A percentile compares a stretch with the other conserved stretches of the same genome.
These are phyloP conservation scores for Conopomorpha cramerella DNA, from an alignment of 1,140 invertebrate genomes.

Conservation along the genomic window DNA sequence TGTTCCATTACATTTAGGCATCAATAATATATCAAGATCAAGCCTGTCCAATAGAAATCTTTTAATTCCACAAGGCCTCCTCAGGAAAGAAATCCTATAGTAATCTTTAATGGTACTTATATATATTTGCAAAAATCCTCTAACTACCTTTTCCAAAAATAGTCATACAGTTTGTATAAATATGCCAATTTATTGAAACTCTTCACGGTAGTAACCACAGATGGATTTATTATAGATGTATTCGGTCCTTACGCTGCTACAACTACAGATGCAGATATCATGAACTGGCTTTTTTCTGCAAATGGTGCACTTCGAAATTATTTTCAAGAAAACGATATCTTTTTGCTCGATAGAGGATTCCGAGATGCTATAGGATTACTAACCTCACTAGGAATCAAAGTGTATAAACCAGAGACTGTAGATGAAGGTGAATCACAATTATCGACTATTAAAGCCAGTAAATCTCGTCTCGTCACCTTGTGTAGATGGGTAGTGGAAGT, in stretches of 20 bases:
- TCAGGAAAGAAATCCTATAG: not conserved
- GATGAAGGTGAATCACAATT: slow-evolving; percentile 6
- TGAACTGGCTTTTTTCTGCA: slow-evolving; percentile 2
- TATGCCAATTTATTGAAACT: slow-evolving; percentile 8
- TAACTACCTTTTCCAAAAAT: slow-evolving; percentile 4
- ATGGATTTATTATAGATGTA: slow-evolving; percentile 2
- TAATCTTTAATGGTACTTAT: slow-evolving; percentile 7
- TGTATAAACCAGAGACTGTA: slow-evolving; percentile 1
- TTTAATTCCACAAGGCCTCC: slow-evolving; percentile 4
- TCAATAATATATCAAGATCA: no score
- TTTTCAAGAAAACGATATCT: slow-evolving; percentile 5
- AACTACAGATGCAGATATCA: slow-evolving; percentile 8
- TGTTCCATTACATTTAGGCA: no score
- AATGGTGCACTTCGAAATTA: slow-evolving; percentile 1
- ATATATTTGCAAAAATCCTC: slow-evolving; percentile 9
- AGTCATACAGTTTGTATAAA: slow-evolving; percentile 7
- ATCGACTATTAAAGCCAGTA: slow-evolving; percentile 4
- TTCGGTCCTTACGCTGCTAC: slow-evolving; percentile 7
- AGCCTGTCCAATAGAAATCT: slow-evolving; percentile 5
- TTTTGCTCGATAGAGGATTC: slow-evolving; percentile 7
- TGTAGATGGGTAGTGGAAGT: slow-evolving; percentile 8
- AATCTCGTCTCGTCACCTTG: slow-evolving; percentile 6
- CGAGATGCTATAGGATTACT: slow-evolving; percentile 4
- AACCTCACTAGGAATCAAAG: slow-evolving; percentile 2
- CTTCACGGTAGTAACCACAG: slow-evolving; percentile 5